Conservation (phyloP, 2,888 invertebrate genomes). For the Ditula angustiorana region DNA sequence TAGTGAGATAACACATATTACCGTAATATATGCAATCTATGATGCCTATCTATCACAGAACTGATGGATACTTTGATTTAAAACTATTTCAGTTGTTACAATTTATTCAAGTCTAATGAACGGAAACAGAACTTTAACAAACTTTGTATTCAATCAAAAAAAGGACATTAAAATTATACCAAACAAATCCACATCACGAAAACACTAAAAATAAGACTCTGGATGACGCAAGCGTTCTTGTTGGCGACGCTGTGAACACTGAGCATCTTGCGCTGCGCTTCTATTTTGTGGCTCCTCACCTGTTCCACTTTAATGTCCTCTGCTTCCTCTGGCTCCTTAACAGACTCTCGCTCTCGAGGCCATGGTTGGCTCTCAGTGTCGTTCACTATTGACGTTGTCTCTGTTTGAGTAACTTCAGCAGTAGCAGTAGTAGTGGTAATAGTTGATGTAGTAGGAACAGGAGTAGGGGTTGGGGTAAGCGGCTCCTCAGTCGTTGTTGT, state of each 20-base stretch:
- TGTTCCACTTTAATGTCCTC: conserved; percentile 37
- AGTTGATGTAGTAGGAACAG: not conserved
- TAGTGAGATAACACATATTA: too few relatives aligned
- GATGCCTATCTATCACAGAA: too few relatives aligned
- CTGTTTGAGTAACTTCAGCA: not conserved
- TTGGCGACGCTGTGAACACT: not conserved
- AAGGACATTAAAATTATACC: conserved; percentile 4
- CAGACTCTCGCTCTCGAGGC: conserved; percentile 50
- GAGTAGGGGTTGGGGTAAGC: too few relatives aligned
- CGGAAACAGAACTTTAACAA: conserved; percentile 9
- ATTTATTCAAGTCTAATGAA: conserved; percentile 9
- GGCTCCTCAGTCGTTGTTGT: not conserved
- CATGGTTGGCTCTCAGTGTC: conserved; percentile 41
- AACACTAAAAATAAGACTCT: conserved; percentile 14
- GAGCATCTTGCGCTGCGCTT: conserved; percentile 26
- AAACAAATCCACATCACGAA: conserved; percentile 25
- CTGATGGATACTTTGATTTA: not conserved
- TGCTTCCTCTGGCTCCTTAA: conserved; percentile 41
- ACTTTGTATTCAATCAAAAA: conserved; percentile 16
- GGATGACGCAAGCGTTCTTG: not conserved
- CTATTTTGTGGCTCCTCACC: conserved; percentile 38
- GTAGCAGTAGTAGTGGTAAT: not conserved
- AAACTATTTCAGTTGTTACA: conserved; percentile 11
- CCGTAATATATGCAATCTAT: too few relatives aligned
- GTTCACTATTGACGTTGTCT: not conserved